Percentiles rank a stretch among this genome's conserved stretches.
Evolutionary conservation across 2,888 invertebrate species (phyloP).

Genomic region (Eretmocerus hayati): DNA sequence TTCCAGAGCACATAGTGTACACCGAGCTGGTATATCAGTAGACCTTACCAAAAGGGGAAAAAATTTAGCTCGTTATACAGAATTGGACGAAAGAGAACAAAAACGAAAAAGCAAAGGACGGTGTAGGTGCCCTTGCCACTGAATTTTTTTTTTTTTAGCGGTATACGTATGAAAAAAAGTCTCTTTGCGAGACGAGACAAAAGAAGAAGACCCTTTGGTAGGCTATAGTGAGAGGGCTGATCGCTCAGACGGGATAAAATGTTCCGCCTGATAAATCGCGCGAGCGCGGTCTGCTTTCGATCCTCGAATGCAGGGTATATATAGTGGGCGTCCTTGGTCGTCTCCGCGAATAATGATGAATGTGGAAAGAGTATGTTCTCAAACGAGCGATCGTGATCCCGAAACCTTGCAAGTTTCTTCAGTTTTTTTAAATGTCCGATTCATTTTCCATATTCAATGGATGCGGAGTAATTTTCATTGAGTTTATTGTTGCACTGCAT

Average conservation of each 20-base stretch:
- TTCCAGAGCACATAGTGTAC: too few relatives aligned
- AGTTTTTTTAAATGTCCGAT: too few relatives aligned
- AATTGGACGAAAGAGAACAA: too few relatives aligned
- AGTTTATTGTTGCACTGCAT: too few relatives aligned
- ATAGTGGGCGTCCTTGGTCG: constrained; percentile 27
- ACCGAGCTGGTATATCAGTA: too few relatives aligned
- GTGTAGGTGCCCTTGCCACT: too few relatives aligned
- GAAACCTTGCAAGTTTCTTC: constrained; percentile 6
- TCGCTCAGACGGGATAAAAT: constrained; percentile 14
- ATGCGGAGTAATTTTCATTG: too few relatives aligned
- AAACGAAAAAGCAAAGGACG: too few relatives aligned
- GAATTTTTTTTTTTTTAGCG: too few relatives aligned
- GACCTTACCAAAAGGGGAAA: too few relatives aligned
- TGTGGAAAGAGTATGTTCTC: constrained; percentile 22
- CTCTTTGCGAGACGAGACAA: background rate
- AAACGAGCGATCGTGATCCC: constrained; percentile 9
- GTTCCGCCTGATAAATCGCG: constrained; percentile 23
- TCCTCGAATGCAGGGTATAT: constrained; percentile 1
- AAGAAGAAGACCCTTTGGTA: background rate
- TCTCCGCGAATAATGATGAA: constrained; percentile 24
- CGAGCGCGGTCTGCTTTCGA: constrained; percentile 12
- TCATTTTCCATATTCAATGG: too few relatives aligned
- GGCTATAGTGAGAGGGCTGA: constrained; percentile 2
- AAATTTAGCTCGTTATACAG: too few relatives aligned
- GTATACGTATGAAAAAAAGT: background rate